Evolutionary conservation across 2,888 invertebrate genomes (phyloP), one percentile per base, ranked within the genome.

Genomic region (Epirrita christyi): DNA sequence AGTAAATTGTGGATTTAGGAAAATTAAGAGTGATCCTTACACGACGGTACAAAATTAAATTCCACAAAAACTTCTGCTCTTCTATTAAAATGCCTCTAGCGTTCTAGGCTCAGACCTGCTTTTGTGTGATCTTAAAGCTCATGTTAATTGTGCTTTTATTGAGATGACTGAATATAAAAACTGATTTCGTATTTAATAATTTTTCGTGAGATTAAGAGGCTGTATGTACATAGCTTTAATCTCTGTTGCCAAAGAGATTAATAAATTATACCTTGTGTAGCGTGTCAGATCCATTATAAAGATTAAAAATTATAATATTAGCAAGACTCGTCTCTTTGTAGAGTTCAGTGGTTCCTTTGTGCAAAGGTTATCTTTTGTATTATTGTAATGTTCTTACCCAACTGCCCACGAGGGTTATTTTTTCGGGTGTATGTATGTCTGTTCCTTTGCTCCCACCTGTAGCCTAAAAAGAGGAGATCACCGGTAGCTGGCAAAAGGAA

Each of bases 291-390:
- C 47, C 47, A 54, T 47, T 55, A 55, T 7, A 43, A 43, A 32
- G 48, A 55, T 55, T 43, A 48, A 55, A n/a, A 32, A 55, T 37
- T 43, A 55, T 55, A 38, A 54, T 55, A 43, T 48, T 36, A 13
- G 29, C 38, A 48, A 29, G 21, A 6, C n/a, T 14, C 28, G n/a
- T 38, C 14, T 13, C 36, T 15, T 41, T 15, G 27, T 42, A 27
- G 10, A 34, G 41, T 55, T 48, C n/a, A 14, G 43, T 44, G 43
- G 48, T 55, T 48, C 29, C 48, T 47, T 48, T 36, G 42, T 43
- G 27, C 42, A 28, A 32, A 37, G 15, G 37, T 50, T 42, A 8
- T 50, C 15, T 37, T 37, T 48, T 38, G n/a, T n/a, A n/a, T n/a
- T n/a, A n/a, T n/a, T n/a, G n/a, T n/a, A n/a, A n/a, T n/a, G n/a